Base-by-base conservation (phyloP, 2,113 vertebrate species). In the Equus przewalskii region DNA sequence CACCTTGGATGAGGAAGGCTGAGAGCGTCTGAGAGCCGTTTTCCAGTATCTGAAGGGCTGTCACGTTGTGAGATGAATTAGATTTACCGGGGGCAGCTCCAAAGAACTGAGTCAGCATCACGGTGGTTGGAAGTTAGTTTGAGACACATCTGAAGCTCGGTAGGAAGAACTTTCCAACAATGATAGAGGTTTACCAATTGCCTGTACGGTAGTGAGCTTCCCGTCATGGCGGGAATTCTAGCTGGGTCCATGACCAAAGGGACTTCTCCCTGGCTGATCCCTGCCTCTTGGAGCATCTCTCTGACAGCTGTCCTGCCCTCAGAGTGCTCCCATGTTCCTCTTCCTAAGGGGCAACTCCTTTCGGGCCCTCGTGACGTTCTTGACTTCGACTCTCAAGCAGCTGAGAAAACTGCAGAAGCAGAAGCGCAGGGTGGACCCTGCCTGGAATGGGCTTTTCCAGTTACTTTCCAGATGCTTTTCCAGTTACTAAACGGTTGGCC, bases 111-210 rank as follows among this genome's bases (percentile, higher is more conserved):
- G 65, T 91, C 78, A 41, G 51, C 18, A 0, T 62, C 49, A 0
- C 4, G 33, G 89, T 33, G 80, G 44, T 72, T 22, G 30, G 44
- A 86, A 51, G 44, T 67, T 64, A 51, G 76, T 70, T 80, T 1
- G 30, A 87, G 85, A 69, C 81, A 69, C 54, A 95, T 49, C 5
- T 15, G 65, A 89, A 51, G 36, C 69, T 81, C 12, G 5, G 15
- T 41, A 64, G 91, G 28, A 88, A 70, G 80, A 95, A 46, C 28
- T 85, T 94, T 78, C 91, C 60, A 44, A 76, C n/a, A 41, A 46
- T 11, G 3, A 11, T 24, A 80, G 72, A 89, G 36, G 65, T 44
- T 67, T 87, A 28, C 60, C 33, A 60, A 33, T 49, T 3, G 41
- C 24, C 10, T 14, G 9, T 8, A 67, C 67, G 36, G 41, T 8